Conservation (phyloP, 2,797 vertebrate genomes). For the Leptodactylus fallax region DNA sequence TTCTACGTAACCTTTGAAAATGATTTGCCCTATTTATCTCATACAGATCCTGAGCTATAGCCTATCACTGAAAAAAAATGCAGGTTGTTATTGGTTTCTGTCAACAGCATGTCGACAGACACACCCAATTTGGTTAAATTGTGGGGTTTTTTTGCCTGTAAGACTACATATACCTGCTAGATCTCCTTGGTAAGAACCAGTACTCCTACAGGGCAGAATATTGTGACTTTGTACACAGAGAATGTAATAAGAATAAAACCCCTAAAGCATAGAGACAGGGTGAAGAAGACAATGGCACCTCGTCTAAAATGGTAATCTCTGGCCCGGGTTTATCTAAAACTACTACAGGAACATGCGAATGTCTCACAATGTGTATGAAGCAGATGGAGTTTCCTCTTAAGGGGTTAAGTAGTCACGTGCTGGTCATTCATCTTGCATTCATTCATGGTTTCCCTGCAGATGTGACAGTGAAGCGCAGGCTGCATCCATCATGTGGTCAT, state of each 20-base stretch:
- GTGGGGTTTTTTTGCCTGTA: too few relatives aligned
- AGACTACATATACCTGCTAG: too few relatives aligned
- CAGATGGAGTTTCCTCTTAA: background rate
- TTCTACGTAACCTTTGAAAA: background rate
- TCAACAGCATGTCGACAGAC: background rate
- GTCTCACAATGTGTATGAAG: background rate
- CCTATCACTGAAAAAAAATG: background rate
- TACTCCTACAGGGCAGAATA: background rate
- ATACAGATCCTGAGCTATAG: background rate
- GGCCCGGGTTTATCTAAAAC: background rate
- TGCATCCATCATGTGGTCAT: background rate
- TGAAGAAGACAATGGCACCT: background rate
- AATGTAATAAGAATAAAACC: background rate
- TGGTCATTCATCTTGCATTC: background rate
- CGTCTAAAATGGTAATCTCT: too few relatives aligned
- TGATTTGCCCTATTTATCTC: background rate
- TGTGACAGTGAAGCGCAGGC: background rate
- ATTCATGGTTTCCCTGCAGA: slow-evolving; percentile 4
- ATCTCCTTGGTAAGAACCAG: too few relatives aligned
- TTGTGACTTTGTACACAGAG: background rate
- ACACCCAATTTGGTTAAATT: background rate
- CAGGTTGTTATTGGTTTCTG: background rate
- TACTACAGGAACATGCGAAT: background rate
- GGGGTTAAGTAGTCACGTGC: background rate
- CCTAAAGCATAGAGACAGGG: background rate